Evolutionary conservation across 1,140 invertebrate genomes (phyloP).

Genomic region (Antheraea mylitta): DNA sequence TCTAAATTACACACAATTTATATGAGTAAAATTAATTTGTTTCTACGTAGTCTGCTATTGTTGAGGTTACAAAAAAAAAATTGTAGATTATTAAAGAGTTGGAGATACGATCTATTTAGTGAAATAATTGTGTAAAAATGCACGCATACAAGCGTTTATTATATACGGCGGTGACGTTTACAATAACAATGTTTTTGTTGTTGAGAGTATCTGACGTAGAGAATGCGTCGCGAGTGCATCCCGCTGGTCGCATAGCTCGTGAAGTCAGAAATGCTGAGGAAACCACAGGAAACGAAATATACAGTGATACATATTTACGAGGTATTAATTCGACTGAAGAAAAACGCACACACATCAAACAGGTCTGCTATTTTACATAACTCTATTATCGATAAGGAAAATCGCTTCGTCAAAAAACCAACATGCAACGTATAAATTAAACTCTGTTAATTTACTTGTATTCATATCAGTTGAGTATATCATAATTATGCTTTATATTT

Average conservation of each 20-base stretch:
- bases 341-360: neutral
- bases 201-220: constrained; percentile 17
- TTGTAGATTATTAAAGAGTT: neutral
- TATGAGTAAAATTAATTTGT: too few relatives aligned
- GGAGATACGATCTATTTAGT: neutral
- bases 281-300: neutral
- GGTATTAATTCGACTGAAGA: neutral
- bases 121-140: constrained; percentile 30
- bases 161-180: constrained; percentile 24
- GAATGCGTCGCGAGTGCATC: neutral
- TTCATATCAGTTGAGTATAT: too few relatives aligned
- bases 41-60: neutral
- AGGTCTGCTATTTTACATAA: constrained; percentile 11
- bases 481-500: too few relatives aligned
- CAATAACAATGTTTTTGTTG: constrained; percentile 32
- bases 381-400: neutral
- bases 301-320: neutral
- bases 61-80: neutral
- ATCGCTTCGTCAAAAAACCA: neutral
- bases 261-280: neutral
- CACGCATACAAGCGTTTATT: constrained; percentile 38
- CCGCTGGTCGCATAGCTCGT: constrained; percentile 4
- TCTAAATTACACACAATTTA: too few relatives aligned
- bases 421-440: neutral
- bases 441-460: neutral